Evolutionary conservation across 2,113 vertebrate species (phyloP).

Genomic region (Ageneiosus marmoratus): DNA sequence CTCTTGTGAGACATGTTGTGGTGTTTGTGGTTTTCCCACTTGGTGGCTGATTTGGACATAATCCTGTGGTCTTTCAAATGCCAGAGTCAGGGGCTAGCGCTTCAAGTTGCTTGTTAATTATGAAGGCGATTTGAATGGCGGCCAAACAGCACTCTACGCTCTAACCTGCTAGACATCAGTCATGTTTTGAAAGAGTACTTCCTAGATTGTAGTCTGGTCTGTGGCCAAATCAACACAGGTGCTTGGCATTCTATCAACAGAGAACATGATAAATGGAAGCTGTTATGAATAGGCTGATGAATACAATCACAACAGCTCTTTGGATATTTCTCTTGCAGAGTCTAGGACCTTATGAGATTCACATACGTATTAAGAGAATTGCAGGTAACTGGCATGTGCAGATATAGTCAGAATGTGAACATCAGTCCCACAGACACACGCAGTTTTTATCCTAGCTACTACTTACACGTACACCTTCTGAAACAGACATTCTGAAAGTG

Average conservation of each 20-base stretch:
- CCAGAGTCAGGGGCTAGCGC: slow-evolving; percentile 11
- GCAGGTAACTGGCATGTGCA: slow-evolving; percentile 5
- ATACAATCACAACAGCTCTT: slow-evolving; percentile 9
- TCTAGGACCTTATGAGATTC: not conserved
- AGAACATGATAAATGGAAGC: slow-evolving; percentile 33
- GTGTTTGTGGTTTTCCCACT: slow-evolving; percentile 24
- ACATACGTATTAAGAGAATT: not conserved
- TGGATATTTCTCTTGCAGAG: slow-evolving; percentile 1
- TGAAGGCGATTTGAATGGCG: slow-evolving; percentile 44
- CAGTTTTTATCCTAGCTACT: not conserved
- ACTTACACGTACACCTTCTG: not conserved
- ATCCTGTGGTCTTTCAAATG: slow-evolving; percentile 29
- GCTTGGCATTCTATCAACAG: slow-evolving; percentile 45
- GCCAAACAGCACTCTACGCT: slow-evolving; percentile 45
- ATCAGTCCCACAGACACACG: not conserved
- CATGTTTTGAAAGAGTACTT: slow-evolving; percentile 51
- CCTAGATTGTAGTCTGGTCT: slow-evolving; percentile 40
- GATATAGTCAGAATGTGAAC: not conserved
- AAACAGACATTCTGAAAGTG: not conserved
- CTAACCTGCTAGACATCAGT: slow-evolving; percentile 39
- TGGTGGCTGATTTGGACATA: slow-evolving; percentile 26
- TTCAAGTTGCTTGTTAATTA: slow-evolving; percentile 46
- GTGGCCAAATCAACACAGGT: slow-evolving; percentile 49
- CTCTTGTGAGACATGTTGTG: slow-evolving; percentile 22
- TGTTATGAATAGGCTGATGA: slow-evolving; percentile 34